A percentile compares a stretch with the other conserved stretches of the same genome.
Conservation (phyloP, 1,140 invertebrate species). For the Cotesia glomerata region DNA sequence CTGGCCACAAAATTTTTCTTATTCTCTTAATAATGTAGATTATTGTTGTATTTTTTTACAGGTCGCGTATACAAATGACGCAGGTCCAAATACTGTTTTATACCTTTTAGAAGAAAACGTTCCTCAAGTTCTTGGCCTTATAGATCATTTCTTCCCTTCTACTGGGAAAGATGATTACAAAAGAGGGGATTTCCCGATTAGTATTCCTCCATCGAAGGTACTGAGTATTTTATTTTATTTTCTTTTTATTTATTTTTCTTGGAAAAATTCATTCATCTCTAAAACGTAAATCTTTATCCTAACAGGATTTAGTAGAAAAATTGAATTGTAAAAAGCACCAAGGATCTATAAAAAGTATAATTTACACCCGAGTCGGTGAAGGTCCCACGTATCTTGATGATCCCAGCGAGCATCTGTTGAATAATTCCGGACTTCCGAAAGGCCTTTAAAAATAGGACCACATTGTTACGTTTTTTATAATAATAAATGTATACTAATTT, state of each 20-base stretch:
- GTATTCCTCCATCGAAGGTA: conserved; percentile 45
- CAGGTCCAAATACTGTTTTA: conserved; percentile 94
- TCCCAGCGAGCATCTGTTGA: conserved; percentile 66
- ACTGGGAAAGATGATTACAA: conserved; percentile 63
- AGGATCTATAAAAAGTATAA: conserved; percentile 81
- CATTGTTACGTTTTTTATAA: background rate
- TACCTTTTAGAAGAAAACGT: conserved; percentile 84
- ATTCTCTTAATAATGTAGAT: too few species aligned
- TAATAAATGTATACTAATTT: background rate
- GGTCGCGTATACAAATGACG: conserved; percentile 96
- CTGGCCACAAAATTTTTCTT: too few species aligned
- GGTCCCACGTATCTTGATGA: conserved; percentile 68
- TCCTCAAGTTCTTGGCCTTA: conserved; percentile 68
- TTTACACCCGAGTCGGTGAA: conserved; percentile 79
- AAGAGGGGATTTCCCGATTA: conserved; percentile 63
- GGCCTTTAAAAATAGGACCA: conserved; percentile 5
- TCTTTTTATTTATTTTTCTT: background rate
- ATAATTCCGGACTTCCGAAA: conserved; percentile 42
- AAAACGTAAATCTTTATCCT: conserved; percentile 30
- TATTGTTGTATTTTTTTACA: conserved; percentile 54
- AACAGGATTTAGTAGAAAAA: conserved; percentile 57
- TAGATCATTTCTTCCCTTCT: conserved; percentile 78
- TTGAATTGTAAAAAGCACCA: conserved; percentile 58
- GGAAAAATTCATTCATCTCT: background rate
- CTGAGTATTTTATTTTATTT: background rate